These are phyloP conservation scores for Sebastes flavidus DNA, from an alignment of 2,797 vertebrate genomes.

Conservation along the genomic window DNA sequence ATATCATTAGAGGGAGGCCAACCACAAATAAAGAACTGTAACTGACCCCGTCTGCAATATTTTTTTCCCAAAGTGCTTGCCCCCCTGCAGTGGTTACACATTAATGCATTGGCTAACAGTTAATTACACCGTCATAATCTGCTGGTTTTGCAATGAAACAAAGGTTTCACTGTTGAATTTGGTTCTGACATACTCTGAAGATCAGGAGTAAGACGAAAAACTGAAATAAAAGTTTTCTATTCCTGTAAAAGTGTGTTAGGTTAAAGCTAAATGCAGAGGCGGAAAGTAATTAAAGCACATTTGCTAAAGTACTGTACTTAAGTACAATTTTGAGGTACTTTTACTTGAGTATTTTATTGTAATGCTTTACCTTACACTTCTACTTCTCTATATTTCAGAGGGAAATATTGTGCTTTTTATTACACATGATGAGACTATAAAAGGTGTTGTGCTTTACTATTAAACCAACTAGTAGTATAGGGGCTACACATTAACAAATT, in stretches of 20 bases:
- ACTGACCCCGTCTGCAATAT: not conserved
- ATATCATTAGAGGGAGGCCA: not conserved
- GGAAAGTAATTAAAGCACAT: not conserved
- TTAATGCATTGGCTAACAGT: constrained; percentile 44
- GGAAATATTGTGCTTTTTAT: too few species aligned
- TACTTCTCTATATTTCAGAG: not conserved
- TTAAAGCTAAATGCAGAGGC: not conserved
- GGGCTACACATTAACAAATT: not conserved
- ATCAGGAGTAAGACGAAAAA: not conserved
- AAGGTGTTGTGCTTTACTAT: not conserved
- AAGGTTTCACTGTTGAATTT: constrained; percentile 59
- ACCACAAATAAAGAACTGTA: not conserved
- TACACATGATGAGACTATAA: not conserved
- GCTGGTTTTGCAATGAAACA: constrained; percentile 66
- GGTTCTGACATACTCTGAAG: not conserved
- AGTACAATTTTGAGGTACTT: not conserved
- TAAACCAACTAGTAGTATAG: not conserved
- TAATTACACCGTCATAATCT: constrained; percentile 63
- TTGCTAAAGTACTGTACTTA: not conserved
- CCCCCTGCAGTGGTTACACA: constrained; percentile 9
- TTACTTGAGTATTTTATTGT: not conserved
- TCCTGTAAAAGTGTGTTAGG: not conserved
- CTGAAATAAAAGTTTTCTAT: not conserved
- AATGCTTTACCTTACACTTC: not conserved
- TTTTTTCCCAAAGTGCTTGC: not conserved